Evolutionary conservation across 2,797 vertebrate genomes (phyloP), one percentile per base, ranked within the genome.

Genomic region (Zalophus californianus): DNA sequence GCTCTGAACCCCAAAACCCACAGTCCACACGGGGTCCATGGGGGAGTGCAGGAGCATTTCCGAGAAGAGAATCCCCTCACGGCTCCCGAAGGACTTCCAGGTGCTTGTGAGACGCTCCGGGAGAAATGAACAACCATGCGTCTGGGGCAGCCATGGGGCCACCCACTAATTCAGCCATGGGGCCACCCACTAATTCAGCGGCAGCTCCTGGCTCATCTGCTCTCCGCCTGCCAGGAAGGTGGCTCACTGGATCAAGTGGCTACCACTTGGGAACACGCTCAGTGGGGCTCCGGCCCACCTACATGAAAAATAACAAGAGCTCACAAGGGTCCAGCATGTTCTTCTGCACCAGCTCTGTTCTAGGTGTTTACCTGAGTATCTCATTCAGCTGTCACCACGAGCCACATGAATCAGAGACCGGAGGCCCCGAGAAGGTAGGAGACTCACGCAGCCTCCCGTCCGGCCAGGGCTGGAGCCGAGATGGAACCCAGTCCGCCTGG

Each of bases 31-130:
- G 1, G 8, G 32, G 9, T 73, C 32, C 62, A 27, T 20, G 32
- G 20, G 6, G 32, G 18, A 48, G 20, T 15, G 7, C 29, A 10
- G 0, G 66, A 6, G 16, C 0, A 0, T 50, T 35, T 8, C 72
- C 52, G 11, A 20, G 13, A 20, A 6, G 20, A 35, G 16, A 50
- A 29, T 18, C 44, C 16, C 29, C 48, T 15, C 3, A 0, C 25
- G 2, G 5, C 14, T 58, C 75, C 62, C 2, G 10, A 14, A n/a
- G 4, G 35, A 35, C 0, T 3, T 9, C 41, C 29, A 15, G 38
- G 29, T 29, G 20, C 21, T n/a, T 66, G 7, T 15, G 38, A 50
- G 25, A 41, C 48, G n/a, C n/a, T 68, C 72, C 25, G 4, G 38
- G 48, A 73, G 48, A 66, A 20, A 15, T 3, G 12, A 29, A 6